A percentile compares a stretch with the other conserved stretches of the same genome.
These are phyloP conservation scores for Petroica traversi DNA, from an alignment of 2,113 vertebrate genomes.

Conservation along the genomic window DNA sequence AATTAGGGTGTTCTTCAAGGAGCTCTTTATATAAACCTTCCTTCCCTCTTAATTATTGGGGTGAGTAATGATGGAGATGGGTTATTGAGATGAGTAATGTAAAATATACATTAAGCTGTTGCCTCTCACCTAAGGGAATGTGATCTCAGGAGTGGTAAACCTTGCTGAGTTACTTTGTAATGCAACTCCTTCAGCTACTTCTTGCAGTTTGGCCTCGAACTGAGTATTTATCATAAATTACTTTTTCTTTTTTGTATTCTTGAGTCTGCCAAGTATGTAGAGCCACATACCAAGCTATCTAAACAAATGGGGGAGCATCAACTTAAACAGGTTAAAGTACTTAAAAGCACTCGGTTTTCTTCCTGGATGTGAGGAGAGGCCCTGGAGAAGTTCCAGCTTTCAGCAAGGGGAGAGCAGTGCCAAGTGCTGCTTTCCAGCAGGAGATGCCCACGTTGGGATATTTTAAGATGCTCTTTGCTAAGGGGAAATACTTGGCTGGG, in stretches of 20 bases:
- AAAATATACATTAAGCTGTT: neutral
- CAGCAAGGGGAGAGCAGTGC: neutral
- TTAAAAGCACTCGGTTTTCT: neutral
- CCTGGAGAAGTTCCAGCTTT: slow-evolving; percentile 54
- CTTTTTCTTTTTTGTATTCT: neutral
- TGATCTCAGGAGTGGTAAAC: neutral
- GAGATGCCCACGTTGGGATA: neutral
- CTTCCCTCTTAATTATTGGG: neutral
- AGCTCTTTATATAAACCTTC: neutral
- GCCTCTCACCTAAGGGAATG: neutral
- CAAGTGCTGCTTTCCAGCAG: slow-evolving; percentile 22
- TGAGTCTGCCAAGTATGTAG: neutral
- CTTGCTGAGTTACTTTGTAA: neutral
- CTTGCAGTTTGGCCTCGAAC: neutral
- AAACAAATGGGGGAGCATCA: neutral
- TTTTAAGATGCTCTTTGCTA: slow-evolving; percentile 5
- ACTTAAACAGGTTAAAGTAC: neutral
- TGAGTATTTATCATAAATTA: neutral
- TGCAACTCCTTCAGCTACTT: neutral
- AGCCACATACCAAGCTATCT: neutral
- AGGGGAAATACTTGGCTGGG: slow-evolving; percentile 23
- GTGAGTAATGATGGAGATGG: neutral
- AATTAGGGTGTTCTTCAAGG: neutral
- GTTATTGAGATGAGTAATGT: neutral
- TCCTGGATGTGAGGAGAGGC: neutral